These are phyloP conservation scores for Xenopus petersii DNA, from an alignment of 2,797 vertebrate species.

Conservation along the genomic window DNA sequence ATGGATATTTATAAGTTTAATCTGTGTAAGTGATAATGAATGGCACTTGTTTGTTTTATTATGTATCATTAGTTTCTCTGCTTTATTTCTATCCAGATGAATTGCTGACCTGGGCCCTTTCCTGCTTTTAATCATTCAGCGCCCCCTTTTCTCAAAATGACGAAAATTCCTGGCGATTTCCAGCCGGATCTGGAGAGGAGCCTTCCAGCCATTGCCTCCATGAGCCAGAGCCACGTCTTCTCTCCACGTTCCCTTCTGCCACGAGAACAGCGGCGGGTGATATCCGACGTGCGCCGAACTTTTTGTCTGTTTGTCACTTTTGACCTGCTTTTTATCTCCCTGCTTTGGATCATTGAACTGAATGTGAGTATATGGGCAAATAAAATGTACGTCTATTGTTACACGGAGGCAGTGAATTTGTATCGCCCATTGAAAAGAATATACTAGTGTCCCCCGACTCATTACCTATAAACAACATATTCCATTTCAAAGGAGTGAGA, in stretches of 20 bases:
- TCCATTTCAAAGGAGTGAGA: too few species aligned
- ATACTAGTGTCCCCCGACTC: too few species aligned
- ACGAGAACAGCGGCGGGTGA: constrained; percentile 64
- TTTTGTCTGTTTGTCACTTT: constrained; percentile 98
- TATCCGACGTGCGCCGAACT: constrained; percentile 92
- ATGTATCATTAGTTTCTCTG: background rate
- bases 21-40: too few species aligned
- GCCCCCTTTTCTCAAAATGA: constrained; percentile 60
- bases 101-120: constrained; percentile 10
- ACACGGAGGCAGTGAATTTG: too few species aligned
- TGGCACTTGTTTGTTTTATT: too few species aligned
- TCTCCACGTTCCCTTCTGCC: constrained; percentile 64
- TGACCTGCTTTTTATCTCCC: constrained; percentile 90
- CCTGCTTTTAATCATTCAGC: background rate
- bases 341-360: constrained; percentile 95
- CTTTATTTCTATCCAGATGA: constrained; percentile 46
- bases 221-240: constrained; percentile 74
- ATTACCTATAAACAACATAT: too few species aligned
- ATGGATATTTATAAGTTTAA: too few species aligned
- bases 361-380: constrained; percentile 73
- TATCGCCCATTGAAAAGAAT: too few species aligned
- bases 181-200: constrained; percentile 77
- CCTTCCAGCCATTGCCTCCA: constrained; percentile 83
- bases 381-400: too few species aligned
- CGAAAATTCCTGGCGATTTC: constrained; percentile 69